Conservation (phyloP, 1,140 invertebrate genomes). For the Armadillidium nasatum region DNA sequence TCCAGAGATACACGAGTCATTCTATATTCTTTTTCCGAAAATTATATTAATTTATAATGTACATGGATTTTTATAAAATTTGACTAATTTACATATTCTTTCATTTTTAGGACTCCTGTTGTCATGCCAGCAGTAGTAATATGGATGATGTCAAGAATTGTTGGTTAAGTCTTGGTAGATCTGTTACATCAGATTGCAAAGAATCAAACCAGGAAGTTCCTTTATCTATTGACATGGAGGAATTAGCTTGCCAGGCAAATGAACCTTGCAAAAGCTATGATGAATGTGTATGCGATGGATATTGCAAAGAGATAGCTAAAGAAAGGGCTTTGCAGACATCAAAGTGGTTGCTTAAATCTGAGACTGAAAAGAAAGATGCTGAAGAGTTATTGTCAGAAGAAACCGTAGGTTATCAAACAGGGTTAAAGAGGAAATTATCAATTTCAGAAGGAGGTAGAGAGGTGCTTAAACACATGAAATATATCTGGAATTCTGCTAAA, state of each 20-base stretch:
- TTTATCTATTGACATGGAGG: background rate
- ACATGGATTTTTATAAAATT: no score
- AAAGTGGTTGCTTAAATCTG: background rate
- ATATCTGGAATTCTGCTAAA: background rate
- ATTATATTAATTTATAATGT: no score
- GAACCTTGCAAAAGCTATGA: slow-evolving; percentile 2
- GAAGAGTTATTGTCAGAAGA: background rate
- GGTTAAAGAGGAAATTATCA: background rate
- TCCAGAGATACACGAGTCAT: no score
- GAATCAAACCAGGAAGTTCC: background rate
- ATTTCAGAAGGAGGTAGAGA: background rate
- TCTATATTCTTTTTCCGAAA: no score
- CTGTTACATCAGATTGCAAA: background rate
- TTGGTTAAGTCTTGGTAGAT: no score
- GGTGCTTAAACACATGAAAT: background rate
- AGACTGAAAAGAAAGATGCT: background rate
- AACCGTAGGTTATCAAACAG: background rate
- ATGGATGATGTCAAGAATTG: no score
- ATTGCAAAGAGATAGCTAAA: background rate
- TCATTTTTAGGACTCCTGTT: no score
- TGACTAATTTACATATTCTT: no score
- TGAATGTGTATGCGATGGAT: background rate
- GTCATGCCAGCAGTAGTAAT: no score
- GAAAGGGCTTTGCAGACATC: slow-evolving; percentile 4
- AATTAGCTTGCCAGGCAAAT: background rate